phyloP scores from a whole-genome alignment of 1,140 invertebrate species.

The Listronotus oregonensis region DNA sequence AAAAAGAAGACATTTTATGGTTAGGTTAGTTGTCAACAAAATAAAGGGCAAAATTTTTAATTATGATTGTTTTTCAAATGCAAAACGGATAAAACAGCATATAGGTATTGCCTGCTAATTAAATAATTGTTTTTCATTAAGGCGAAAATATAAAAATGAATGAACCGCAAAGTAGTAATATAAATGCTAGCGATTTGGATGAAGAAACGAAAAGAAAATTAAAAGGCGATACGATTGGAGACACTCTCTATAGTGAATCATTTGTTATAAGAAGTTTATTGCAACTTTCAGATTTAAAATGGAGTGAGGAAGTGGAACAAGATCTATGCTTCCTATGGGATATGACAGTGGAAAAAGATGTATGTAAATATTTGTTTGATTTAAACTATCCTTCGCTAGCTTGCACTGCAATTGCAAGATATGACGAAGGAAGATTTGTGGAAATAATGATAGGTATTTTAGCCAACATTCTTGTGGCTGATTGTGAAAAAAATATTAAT shows the following conservation, averaged over 20 bases:
- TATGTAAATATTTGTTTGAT: slow-evolving; percentile 68
- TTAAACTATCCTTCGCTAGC: slow-evolving; percentile 67
- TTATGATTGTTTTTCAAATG: too few species aligned
- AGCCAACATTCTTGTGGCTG: slow-evolving; percentile 71
- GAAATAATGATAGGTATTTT: slow-evolving; percentile 77
- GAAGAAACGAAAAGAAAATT: slow-evolving; percentile 60
- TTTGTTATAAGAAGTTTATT: slow-evolving; percentile 72
- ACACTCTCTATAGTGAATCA: slow-evolving; percentile 74
- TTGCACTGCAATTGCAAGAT: slow-evolving; percentile 56
- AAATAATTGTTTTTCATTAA: too few species aligned
- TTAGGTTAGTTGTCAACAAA: too few species aligned
- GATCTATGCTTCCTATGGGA: slow-evolving; percentile 78
- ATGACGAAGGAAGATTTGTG: slow-evolving; percentile 62
- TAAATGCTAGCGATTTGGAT: slow-evolving; percentile 52
- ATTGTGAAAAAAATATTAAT: slow-evolving; percentile 50
- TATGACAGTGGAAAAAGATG: slow-evolving; percentile 74
- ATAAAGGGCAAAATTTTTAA: too few species aligned
- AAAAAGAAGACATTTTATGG: too few species aligned
- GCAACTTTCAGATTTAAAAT: slow-evolving; percentile 59
- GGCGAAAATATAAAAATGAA: slow-evolving; percentile 1
- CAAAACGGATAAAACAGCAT: too few species aligned
- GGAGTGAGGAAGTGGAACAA: slow-evolving; percentile 64
- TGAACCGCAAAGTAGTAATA: slow-evolving; percentile 34
- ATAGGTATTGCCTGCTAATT: too few species aligned
- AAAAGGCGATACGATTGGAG: slow-evolving; percentile 73